A percentile compares a stretch with the other conserved stretches of the same genome.
Conservation (phyloP, 2,113 vertebrate species). For the Kryptolebias marmoratus region DNA sequence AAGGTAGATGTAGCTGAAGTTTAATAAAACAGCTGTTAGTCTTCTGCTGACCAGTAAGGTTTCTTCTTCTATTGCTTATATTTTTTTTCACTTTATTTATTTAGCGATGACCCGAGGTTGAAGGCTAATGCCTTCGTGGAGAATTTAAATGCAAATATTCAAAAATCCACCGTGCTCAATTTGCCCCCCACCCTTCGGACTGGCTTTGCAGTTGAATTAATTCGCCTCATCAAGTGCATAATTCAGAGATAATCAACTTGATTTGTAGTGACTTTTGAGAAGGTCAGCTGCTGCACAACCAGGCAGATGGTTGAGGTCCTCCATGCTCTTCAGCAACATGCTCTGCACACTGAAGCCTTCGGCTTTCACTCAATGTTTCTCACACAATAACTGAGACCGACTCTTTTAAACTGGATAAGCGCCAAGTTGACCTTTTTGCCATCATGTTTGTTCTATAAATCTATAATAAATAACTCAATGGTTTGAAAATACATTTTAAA, state of each 20-base stretch:
- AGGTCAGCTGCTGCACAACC: conserved; percentile 45
- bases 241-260: conserved; percentile 31
- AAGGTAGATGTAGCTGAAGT: background rate
- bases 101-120: background rate
- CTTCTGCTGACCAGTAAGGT: background rate
- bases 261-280: conserved; percentile 46
- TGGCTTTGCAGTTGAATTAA: conserved; percentile 44
- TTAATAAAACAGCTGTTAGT: background rate
- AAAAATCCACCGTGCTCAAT: background rate
- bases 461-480: too few species aligned
- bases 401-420: background rate
- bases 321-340: conserved; percentile 25
- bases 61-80: background rate
- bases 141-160: conserved; percentile 22
- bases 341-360: conserved; percentile 21
- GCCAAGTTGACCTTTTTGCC: background rate
- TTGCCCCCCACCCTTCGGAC: conserved; percentile 15
- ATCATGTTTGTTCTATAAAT: background rate
- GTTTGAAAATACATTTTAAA: too few species aligned
- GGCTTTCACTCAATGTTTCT: background rate
- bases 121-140: background rate
- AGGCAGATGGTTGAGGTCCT: conserved; percentile 19
- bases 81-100: background rate
- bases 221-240: conserved; percentile 38
- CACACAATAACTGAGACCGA: background rate